These are phyloP conservation scores for Ara ararauna DNA, from an alignment of 2,797 vertebrate species.

Conservation along the genomic window DNA sequence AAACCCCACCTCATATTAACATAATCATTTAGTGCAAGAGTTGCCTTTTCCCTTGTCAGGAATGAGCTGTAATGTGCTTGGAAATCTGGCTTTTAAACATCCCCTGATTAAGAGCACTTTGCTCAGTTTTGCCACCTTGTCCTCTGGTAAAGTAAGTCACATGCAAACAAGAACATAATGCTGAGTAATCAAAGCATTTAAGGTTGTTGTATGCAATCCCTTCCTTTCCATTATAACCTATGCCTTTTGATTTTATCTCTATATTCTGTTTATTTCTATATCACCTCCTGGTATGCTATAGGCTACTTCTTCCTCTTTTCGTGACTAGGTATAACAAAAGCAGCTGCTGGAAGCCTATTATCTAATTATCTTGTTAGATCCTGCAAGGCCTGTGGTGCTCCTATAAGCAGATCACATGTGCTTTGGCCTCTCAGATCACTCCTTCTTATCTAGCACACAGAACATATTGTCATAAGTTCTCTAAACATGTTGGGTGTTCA, in stretches of 20 bases:
- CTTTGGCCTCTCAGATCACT: background rate
- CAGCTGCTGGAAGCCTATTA: conserved; percentile 35
- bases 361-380: conserved; percentile 37
- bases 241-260: background rate
- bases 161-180: background rate
- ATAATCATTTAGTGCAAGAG: background rate
- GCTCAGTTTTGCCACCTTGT: background rate
- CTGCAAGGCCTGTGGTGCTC: conserved; percentile 4
- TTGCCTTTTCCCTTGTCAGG: background rate
- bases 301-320: background rate
- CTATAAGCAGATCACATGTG: background rate
- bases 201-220: background rate
- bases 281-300: background rate
- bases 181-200: background rate
- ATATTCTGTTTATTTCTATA: background rate
- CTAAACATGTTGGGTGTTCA: background rate
- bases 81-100: background rate
- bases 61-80: background rate
- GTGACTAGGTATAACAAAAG: conserved; percentile 48
- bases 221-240: background rate
- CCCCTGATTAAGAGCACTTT: background rate
- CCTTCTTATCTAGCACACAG: background rate
- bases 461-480: background rate
- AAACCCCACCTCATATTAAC: background rate
- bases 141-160: background rate